Evolutionary conservation across 2,797 vertebrate genomes (phyloP).

Genomic region (Pogoniulus pusillus): DNA sequence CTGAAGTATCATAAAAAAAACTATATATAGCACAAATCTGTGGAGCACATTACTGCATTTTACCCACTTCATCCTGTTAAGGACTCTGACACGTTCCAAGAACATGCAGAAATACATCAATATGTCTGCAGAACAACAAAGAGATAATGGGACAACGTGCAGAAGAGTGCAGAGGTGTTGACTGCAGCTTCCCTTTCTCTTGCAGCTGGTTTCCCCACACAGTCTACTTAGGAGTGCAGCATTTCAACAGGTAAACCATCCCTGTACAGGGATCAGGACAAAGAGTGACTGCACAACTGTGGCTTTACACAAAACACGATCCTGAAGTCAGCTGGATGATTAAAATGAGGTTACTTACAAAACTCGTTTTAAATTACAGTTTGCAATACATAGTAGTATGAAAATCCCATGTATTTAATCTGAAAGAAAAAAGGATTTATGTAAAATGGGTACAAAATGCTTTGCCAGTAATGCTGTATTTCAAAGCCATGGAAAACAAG

Average conservation of each 20-base stretch:
- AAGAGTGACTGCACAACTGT: not conserved
- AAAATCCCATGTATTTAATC: not conserved
- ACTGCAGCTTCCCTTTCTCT: not conserved
- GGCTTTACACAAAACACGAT: not conserved
- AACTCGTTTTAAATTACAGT: not conserved
- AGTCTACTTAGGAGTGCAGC: not conserved
- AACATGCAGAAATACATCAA: not conserved
- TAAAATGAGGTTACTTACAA: not conserved
- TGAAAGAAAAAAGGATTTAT: not conserved
- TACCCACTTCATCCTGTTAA: not conserved
- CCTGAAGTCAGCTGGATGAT: not conserved
- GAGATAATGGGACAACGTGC: not conserved
- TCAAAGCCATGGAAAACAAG: not conserved
- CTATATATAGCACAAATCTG: not conserved
- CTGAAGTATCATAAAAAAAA: not conserved
- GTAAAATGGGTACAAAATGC: not conserved
- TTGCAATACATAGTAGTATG: not conserved
- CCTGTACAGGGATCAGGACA: not conserved
- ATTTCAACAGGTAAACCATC: not conserved
- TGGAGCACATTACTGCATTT: not conserved
- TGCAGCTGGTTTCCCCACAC: accelerated
- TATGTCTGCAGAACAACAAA: not conserved
- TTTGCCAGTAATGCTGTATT: not conserved
- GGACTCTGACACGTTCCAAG: not conserved
- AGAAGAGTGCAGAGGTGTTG: not conserved